Evolutionary conservation across 1,140 invertebrate species (phyloP).

Genomic region (Drosophila nigromelanica): DNA sequence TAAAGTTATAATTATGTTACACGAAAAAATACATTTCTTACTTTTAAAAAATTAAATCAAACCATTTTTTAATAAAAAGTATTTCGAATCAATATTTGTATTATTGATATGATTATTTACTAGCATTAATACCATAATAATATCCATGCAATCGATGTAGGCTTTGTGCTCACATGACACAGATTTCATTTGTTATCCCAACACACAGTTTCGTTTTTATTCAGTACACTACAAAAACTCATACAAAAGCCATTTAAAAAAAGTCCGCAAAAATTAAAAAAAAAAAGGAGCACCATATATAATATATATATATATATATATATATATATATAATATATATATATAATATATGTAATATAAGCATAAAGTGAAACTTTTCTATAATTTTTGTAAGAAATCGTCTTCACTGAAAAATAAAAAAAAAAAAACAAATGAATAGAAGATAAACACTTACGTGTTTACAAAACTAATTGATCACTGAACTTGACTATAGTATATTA

Average conservation of each 20-base stretch:
- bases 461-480: background rate
- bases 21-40: too few species aligned
- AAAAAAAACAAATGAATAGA: background rate
- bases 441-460: too few species aligned
- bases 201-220: background rate
- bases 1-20: too few species aligned
- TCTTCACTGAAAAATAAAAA: background rate
- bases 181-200: background rate
- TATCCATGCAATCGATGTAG: background rate
- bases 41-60: too few species aligned
- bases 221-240: background rate
- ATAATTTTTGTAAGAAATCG: background rate
- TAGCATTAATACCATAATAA: background rate
- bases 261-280: background rate
- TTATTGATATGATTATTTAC: background rate
- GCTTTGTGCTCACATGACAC: background rate
- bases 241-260: background rate
- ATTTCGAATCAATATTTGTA: background rate
- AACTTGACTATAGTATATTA: background rate
- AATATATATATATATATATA: too few species aligned
- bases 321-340: too few species aligned
- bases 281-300: background rate
- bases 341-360: too few species aligned
- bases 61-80: too few species aligned
- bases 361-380: conserved; percentile 3